Evolutionary conservation across 2,888 invertebrate genomes (phyloP), one percentile per base, ranked within the genome.

Genomic region (Heteromyza rotundicornis): DNA sequence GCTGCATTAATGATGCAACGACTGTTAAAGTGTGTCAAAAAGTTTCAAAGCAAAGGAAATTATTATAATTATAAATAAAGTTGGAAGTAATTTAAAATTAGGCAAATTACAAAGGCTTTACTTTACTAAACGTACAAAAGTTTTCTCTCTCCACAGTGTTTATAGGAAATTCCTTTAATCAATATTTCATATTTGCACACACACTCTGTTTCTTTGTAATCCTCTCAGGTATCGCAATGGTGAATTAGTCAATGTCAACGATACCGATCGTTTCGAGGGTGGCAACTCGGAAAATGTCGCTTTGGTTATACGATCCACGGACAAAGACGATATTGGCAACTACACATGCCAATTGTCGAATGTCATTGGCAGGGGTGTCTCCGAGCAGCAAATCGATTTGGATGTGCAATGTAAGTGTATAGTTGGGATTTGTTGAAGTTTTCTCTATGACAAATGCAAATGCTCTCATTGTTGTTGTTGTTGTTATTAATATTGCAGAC

Each of bases 311-410:
- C 87, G 87, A 73, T 89, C 92, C 70, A 89, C 94, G 0, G 87
- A 88, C 1, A 87, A 92, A 10, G 86, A 86, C 1, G 96, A 96
- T 82, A 89, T 91, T 83, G 96, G 95, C 56, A 89, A 90, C 74
- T 97, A 96, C 82, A 88, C 89, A 23, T 96, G 96, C 77, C 85
- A 89, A 64, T 87, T 95, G 52, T 87, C 88, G 68, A 97, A 97
- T 80, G 87, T 87, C 24, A 91, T 95, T 24, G 95, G 94, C 3
- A 86, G 88, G 53, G 89, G 90, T 10, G 87, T 87, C 67, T 92
- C 94, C 10, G 88, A 89, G n/a, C 89, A 89, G 40, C 86, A 85
- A 70, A 89, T 93, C 60, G 87, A 88, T 72, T 89, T 96, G 57
- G 90, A 92, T 78, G 92, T 95, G 8, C 86, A 90, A 64, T 94